Evolutionary conservation across 2,888 invertebrate species (phyloP).

Genomic region (Eudemis profundana): DNA sequence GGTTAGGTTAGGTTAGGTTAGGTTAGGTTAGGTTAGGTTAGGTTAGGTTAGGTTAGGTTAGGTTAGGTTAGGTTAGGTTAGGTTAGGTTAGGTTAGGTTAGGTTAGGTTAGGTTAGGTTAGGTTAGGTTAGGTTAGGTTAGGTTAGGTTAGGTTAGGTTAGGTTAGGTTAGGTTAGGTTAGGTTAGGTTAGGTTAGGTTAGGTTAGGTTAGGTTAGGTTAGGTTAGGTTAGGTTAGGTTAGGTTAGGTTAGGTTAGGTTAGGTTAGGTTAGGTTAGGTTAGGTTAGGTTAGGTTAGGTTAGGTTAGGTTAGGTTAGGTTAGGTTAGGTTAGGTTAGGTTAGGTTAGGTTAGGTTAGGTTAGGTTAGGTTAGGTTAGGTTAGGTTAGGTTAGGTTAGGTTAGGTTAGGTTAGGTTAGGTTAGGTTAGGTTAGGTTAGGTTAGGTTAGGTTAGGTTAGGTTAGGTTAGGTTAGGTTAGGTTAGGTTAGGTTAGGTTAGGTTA

Average conservation of each 20-base stretch:
- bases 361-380: conserved; percentile 7
- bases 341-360: conserved; percentile 7
- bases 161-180: conserved; percentile 7
- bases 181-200: conserved; percentile 7
- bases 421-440: conserved; percentile 7
- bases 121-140: neutral
- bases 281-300: conserved; percentile 7
- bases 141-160: conserved; percentile 7
- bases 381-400: conserved; percentile 7
- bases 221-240: conserved; percentile 7
- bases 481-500: conserved; percentile 7
- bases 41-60: conserved; percentile 7
- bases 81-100: conserved; percentile 7
- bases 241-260: conserved; percentile 7
- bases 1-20: conserved; percentile 7
- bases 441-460: conserved; percentile 7
- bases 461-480: conserved; percentile 7
- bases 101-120: conserved; percentile 1
- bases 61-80: conserved; percentile 7
- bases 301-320: conserved; percentile 7
- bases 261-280: conserved; percentile 7
- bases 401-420: conserved; percentile 7
- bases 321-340: conserved; percentile 7
- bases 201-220: conserved; percentile 7
- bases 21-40: conserved; percentile 7